Evolutionary conservation across 2,797 vertebrate species (phyloP).

Genomic region (Scomberomorus guttatus): DNA sequence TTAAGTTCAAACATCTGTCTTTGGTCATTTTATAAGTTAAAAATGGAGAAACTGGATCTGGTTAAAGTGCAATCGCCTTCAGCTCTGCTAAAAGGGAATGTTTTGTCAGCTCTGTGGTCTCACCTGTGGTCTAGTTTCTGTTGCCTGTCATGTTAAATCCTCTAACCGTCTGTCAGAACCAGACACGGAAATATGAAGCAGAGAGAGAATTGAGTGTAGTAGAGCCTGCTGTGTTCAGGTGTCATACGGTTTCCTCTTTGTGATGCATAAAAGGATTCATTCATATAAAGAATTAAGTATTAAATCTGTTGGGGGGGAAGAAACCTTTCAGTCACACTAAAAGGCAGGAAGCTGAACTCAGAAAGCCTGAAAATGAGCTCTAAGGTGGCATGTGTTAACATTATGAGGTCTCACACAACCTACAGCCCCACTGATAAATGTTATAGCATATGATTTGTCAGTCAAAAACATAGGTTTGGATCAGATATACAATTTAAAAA

Average conservation of each 20-base stretch:
- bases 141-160: conserved; percentile 26
- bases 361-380: conserved; percentile 43
- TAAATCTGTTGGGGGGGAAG: conserved; percentile 23
- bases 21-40: conserved; percentile 77
- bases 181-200: conserved; percentile 27
- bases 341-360: conserved; percentile 39
- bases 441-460: conserved; percentile 43
- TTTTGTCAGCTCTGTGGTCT: conserved; percentile 62
- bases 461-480: conserved; percentile 47
- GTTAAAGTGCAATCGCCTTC: conserved; percentile 80
- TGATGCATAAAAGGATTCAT: conserved; percentile 15
- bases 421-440: conserved; percentile 41
- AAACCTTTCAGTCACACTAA: conserved; percentile 24
- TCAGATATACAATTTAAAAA: conserved; percentile 48
- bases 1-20: conserved; percentile 68
- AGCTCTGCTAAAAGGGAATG: conserved; percentile 67
- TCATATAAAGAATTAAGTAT: conserved; percentile 3
- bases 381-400: conserved; percentile 23
- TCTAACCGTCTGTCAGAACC: conserved; percentile 51
- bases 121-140: conserved; percentile 36
- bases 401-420: conserved; percentile 45
- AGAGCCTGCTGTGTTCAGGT: conserved; percentile 28
- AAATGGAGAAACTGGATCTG: conserved; percentile 52
- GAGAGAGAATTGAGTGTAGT: conserved; percentile 9
- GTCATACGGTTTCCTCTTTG: conserved; percentile 22